Percentiles rank a stretch among this genome's conserved stretches.
phyloP scores from a whole-genome alignment of 2,113 vertebrate genomes.

The Tachysurus vachellii region DNA sequence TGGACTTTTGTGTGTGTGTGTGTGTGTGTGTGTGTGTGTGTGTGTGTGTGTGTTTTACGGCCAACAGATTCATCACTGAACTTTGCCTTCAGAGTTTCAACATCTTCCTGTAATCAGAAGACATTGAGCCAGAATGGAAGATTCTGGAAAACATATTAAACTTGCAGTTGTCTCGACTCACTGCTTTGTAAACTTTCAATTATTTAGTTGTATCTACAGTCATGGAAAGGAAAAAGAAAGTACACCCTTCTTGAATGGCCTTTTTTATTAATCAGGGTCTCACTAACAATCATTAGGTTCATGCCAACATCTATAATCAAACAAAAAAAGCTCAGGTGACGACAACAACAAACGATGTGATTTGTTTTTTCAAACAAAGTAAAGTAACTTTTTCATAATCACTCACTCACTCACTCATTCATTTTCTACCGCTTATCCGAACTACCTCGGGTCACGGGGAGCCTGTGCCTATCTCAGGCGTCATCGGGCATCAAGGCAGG shows the following conservation, averaged over 20 bases:
- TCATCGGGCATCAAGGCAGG: too few species aligned
- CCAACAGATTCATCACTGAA: not conserved
- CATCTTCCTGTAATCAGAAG: not conserved
- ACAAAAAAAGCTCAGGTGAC: not conserved
- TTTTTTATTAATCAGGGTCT: not conserved
- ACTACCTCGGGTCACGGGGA: too few species aligned
- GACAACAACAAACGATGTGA: too few species aligned
- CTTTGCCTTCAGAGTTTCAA: conserved; percentile 13
- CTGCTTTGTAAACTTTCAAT: not conserved
- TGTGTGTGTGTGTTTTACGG: not conserved
- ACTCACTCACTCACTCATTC: too few species aligned
- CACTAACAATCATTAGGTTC: not conserved
- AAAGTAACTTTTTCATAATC: too few species aligned
- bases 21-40: not conserved
- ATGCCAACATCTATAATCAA: not conserved
- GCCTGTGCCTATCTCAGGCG: too few species aligned
- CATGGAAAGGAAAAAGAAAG: not conserved
- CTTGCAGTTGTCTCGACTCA: not conserved
- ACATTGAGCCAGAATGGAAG: not conserved
- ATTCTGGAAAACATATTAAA: not conserved
- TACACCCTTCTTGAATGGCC: not conserved
- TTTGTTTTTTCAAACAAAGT: too few species aligned
- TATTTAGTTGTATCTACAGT: too few species aligned
- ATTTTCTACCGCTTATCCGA: too few species aligned
- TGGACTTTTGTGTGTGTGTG: not conserved